Percentiles rank a stretch among this genome's conserved stretches.
Conservation (phyloP, 2,888 invertebrate species). For the Cryptus armator region DNA sequence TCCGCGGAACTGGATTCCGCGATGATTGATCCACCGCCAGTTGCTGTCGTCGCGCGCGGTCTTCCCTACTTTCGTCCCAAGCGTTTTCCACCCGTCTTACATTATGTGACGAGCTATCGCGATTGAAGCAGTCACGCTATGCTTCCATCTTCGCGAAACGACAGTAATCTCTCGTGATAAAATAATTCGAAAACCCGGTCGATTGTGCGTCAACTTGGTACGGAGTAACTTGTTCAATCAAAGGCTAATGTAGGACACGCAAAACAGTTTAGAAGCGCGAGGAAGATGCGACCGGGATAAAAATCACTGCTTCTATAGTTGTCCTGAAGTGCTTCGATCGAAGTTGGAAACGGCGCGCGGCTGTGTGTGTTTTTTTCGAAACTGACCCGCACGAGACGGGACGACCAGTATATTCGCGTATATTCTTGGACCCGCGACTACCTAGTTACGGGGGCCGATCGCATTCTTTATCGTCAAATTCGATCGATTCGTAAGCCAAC, state of each 20-base stretch:
- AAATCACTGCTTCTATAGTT: not conserved
- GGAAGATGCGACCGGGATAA: slow-evolving; percentile 12
- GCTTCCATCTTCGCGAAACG: not conserved
- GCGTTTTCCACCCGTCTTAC: not conserved
- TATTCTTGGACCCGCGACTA: slow-evolving; percentile 80
- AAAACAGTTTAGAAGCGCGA: not conserved
- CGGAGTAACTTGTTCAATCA: not conserved
- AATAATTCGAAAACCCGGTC: not conserved
- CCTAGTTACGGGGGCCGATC: slow-evolving; percentile 75
- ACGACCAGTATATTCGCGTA: slow-evolving; percentile 59
- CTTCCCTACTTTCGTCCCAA: slow-evolving; percentile 9
- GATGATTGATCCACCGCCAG: slow-evolving; percentile 76
- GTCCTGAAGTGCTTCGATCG: not conserved
- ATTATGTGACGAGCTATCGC: not conserved
- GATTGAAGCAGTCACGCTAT: slow-evolving; percentile 13
- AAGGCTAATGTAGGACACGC: not conserved
- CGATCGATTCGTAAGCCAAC: slow-evolving; percentile 79
- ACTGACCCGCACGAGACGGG: slow-evolving; percentile 17
- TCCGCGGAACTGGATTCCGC: slow-evolving; percentile 73
- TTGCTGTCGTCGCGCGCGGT: slow-evolving; percentile 62
- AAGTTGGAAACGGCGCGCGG: not conserved
- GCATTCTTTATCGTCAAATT: slow-evolving; percentile 72
- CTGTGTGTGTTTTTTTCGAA: not conserved
- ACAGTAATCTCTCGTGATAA: not conserved
- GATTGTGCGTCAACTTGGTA: not conserved